These are phyloP conservation scores for Camelus bactrianus DNA, from an alignment of 2,113 vertebrate species.

Conservation along the genomic window DNA sequence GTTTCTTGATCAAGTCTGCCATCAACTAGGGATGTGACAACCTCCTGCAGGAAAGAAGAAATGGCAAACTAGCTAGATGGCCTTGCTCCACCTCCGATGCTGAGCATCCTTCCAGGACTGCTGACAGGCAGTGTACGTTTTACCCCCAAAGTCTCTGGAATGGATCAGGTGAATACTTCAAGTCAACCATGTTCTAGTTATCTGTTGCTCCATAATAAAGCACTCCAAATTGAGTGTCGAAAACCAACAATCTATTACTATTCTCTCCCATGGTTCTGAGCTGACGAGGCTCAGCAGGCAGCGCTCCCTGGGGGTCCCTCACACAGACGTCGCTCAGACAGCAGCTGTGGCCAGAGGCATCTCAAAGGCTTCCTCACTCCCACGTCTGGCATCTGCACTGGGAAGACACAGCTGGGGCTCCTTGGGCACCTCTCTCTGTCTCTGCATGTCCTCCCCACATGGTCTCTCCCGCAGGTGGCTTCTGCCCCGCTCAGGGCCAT, in stretches of 20 bases:
- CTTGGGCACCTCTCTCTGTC: neutral
- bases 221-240: neutral
- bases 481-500: neutral
- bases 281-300: neutral
- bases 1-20: neutral
- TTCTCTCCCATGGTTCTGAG: neutral
- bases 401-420: neutral
- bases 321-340: neutral
- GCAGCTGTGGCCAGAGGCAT: neutral
- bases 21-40: neutral
- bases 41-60: neutral
- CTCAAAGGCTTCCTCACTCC: neutral
- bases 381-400: too few species aligned
- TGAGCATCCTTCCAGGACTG: neutral
- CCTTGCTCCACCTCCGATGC: neutral
- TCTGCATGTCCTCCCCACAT: too few species aligned
- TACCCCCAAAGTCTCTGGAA: neutral
- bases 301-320: neutral
- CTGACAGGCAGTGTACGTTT: neutral
- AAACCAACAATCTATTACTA: neutral
- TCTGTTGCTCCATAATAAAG: neutral
- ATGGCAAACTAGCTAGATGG: neutral
- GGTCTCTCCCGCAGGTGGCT: neutral
- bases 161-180: neutral
- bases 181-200: neutral